Evolutionary conservation across 2,888 invertebrate species (phyloP).

Genomic region (Eupithecia inturbata): DNA sequence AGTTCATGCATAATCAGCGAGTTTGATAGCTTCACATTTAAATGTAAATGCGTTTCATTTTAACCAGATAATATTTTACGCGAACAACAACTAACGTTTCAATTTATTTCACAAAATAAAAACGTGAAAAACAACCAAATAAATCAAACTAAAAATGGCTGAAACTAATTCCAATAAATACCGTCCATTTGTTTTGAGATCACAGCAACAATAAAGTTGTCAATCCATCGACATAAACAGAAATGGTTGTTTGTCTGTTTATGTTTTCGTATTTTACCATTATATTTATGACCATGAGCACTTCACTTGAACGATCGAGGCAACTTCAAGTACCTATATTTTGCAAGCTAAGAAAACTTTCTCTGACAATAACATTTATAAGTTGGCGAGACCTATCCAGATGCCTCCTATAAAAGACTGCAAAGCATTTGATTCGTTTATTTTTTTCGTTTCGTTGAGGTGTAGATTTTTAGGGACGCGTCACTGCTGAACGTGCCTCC

Average conservation of each 20-base stretch:
- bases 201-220: slow-evolving; percentile 12
- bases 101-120: slow-evolving; percentile 25
- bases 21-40: neutral
- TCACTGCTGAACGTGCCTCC: too few relatives aligned
- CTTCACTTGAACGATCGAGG: neutral
- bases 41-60: neutral
- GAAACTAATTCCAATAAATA: slow-evolving; percentile 24
- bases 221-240: slow-evolving; percentile 9
- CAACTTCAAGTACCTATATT: neutral
- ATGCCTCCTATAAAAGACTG: neutral
- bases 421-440: neutral
- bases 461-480: too few relatives aligned
- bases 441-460: too few relatives aligned
- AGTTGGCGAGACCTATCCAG: neutral
- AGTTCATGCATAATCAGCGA: neutral
- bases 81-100: slow-evolving; percentile 7
- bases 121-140: slow-evolving; percentile 25
- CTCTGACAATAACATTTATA: neutral
- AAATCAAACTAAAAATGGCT: slow-evolving; percentile 23
- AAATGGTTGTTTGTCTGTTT: slow-evolving; percentile 12
- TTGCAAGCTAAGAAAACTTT: neutral
- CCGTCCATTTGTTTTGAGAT: slow-evolving; percentile 10
- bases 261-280: slow-evolving; percentile 9
- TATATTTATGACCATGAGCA: slow-evolving; percentile 1
- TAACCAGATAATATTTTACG: slow-evolving; percentile 12